These are phyloP conservation scores for Heliopora coerulea DNA, from an alignment of 92 coral and sea anemone genomes.

Conservation along the genomic window DNA sequence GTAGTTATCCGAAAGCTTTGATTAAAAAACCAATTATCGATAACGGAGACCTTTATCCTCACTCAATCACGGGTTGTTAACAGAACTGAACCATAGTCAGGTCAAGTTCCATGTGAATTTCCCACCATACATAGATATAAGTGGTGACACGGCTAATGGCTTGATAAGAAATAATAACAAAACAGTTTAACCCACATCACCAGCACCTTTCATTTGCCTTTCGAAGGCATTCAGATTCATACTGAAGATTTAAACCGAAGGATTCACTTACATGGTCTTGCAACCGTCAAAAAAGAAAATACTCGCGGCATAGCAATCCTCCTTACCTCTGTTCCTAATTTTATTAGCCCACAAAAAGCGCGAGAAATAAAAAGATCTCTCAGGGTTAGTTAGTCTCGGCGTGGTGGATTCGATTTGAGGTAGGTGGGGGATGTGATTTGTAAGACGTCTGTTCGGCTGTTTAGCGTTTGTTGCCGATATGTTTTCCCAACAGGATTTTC, in stretches of 20 bases:
- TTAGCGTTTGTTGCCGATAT: neutral
- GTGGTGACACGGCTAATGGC: neutral
- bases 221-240: no score
- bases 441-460: conserved; percentile 4
- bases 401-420: neutral
- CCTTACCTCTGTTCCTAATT: neutral
- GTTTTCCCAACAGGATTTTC: conserved; percentile 1
- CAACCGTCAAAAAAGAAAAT: neutral
- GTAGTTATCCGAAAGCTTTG: neutral
- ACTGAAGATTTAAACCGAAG: no score
- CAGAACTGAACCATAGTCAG: neutral
- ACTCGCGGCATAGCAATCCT: neutral
- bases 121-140: neutral
- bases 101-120: neutral
- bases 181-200: conserved; percentile 8
- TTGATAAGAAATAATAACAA: conserved; percentile 9
- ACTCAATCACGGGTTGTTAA: neutral
- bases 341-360: neutral
- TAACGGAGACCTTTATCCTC: neutral
- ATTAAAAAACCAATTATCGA: neutral
- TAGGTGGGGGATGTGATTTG: conserved; percentile 6
- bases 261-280: neutral
- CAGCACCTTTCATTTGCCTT: no score
- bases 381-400: neutral
- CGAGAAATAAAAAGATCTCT: neutral